Conservation (phyloP, 2,113 vertebrate genomes). For the Lota lota region DNA sequence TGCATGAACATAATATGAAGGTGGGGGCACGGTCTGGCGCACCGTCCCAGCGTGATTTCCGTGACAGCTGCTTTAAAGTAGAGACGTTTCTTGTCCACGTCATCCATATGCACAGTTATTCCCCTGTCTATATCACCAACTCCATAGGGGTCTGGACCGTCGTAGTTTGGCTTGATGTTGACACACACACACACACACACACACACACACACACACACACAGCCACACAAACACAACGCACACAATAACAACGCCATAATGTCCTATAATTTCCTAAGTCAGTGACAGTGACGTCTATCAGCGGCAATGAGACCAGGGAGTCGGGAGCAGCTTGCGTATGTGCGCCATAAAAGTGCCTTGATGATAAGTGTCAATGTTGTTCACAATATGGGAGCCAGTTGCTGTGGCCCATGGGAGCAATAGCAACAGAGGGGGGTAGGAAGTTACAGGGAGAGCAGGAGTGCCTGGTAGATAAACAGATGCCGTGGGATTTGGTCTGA, state of each 20-base stretch:
- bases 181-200: neutral
- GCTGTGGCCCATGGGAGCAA: slow-evolving; percentile 9
- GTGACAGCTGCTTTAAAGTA: neutral
- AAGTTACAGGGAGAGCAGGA: neutral
- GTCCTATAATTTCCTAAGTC: slow-evolving; percentile 41
- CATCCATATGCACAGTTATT: slow-evolving; percentile 11
- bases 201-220: no score
- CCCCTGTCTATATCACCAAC: no score
- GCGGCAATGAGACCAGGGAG: slow-evolving; percentile 49
- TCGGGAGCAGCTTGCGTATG: slow-evolving; percentile 13
- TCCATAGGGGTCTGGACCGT: slow-evolving; percentile 31
- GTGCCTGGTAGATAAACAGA: neutral
- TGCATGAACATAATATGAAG: neutral
- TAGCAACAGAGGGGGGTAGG: neutral
- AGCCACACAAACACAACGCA: neutral
- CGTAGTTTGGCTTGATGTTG: slow-evolving; percentile 8
- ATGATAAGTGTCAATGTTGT: slow-evolving; percentile 46
- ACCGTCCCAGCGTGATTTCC: neutral
- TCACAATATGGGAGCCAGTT: slow-evolving; percentile 9
- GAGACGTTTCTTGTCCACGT: neutral
- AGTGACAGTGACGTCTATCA: slow-evolving; percentile 51
- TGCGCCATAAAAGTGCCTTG: slow-evolving; percentile 51
- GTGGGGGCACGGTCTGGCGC: no score
- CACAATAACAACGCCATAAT: neutral
- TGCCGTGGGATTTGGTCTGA: slow-evolving; percentile 37